Evolutionary conservation across 2,797 vertebrate species (phyloP).

Genomic region (Triplophysa bombifrons): DNA sequence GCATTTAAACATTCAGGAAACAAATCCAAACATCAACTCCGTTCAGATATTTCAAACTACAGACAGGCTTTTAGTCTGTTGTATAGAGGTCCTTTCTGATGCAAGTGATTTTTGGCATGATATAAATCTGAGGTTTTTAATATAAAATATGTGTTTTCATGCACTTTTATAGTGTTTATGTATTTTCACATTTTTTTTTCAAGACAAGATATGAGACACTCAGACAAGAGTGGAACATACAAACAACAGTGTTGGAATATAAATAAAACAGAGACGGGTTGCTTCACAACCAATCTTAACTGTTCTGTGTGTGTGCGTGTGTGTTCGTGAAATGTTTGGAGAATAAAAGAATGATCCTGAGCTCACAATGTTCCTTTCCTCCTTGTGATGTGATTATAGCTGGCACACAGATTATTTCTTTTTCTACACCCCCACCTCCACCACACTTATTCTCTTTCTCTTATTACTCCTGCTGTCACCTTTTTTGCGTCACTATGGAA

Average conservation of each 20-base stretch:
- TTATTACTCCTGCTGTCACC: slow-evolving; percentile 70
- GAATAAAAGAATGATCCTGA: slow-evolving; percentile 70
- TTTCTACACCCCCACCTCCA: slow-evolving; percentile 6
- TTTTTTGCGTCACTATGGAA: slow-evolving; percentile 63
- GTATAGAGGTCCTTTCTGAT: slow-evolving; percentile 2
- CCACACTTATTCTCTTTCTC: slow-evolving; percentile 62
- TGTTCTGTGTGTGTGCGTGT: slow-evolving; percentile 68
- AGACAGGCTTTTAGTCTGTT: slow-evolving; percentile 7
- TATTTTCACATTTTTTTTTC: slow-evolving; percentile 38
- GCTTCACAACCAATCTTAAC: slow-evolving; percentile 61
- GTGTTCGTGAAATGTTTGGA: slow-evolving; percentile 71
- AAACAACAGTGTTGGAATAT: slow-evolving; percentile 54
- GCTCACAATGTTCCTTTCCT: slow-evolving; percentile 30
- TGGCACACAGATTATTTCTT: slow-evolving; percentile 36
- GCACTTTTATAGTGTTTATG: slow-evolving; percentile 41
- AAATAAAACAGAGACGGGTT: neutral
- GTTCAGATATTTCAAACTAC: slow-evolving; percentile 4
- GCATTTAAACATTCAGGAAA: neutral
- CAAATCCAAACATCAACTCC: neutral
- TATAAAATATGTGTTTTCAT: slow-evolving; percentile 38
- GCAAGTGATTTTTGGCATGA: slow-evolving; percentile 34
- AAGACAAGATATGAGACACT: slow-evolving; percentile 38
- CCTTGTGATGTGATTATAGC: slow-evolving; percentile 35
- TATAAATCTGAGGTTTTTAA: slow-evolving; percentile 25
- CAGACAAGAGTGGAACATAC: slow-evolving; percentile 17